phyloP scores from a whole-genome alignment of 2,113 vertebrate species.

The Columba janthina region DNA sequence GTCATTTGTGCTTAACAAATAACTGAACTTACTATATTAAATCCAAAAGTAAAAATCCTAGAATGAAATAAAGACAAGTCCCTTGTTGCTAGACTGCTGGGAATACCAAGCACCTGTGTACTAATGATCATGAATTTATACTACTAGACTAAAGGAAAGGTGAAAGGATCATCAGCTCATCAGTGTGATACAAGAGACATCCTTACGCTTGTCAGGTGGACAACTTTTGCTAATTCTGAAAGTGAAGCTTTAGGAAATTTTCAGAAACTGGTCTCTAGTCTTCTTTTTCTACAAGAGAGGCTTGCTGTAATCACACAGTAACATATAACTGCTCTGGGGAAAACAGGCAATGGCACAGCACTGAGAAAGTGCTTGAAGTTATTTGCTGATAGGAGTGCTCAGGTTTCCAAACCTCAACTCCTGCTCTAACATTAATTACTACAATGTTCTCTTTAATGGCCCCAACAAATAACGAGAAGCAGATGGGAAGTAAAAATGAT shows the following conservation, averaged over 20 bases:
- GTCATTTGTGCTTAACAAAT: conserved; percentile 40
- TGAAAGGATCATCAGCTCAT: not conserved
- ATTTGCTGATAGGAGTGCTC: not conserved
- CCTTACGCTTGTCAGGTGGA: not conserved
- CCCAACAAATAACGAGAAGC: not conserved
- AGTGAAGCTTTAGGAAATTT: not conserved
- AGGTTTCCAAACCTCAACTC: not conserved
- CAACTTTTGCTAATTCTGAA: not conserved
- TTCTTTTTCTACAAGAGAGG: not conserved
- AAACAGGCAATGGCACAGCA: not conserved
- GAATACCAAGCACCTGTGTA: not conserved
- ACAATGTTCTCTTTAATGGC: not conserved
- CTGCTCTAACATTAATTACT: not conserved
- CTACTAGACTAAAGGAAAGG: not conserved
- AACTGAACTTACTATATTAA: not conserved
- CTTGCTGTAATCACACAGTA: not conserved
- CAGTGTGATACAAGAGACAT: fast-evolving
- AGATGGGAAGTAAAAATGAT: conserved; percentile 9
- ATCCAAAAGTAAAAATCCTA: not conserved
- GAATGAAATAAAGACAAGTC: not conserved
- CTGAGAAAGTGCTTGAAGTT: not conserved
- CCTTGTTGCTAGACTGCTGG: not conserved
- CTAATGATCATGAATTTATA: not conserved
- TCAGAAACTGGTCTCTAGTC: not conserved
- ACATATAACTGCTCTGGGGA: not conserved